Base-by-base conservation (phyloP, 1,140 invertebrate species). In the Adoxophyes honmai region DNA sequence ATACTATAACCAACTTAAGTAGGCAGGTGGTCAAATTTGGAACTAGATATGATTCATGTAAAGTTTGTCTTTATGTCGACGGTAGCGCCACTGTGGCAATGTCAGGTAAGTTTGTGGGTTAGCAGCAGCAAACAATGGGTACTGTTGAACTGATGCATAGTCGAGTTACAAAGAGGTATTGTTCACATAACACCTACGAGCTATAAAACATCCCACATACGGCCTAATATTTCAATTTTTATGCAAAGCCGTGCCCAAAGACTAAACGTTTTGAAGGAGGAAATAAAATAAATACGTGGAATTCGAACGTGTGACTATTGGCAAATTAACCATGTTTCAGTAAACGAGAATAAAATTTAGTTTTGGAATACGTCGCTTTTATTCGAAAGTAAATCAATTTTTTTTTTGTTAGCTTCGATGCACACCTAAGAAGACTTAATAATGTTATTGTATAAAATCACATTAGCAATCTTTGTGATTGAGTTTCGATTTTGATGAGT, bases 61-160 rank as follows among this genome's bases (percentile, higher is more conserved):
- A 28, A 28, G 21, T 28, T 52, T 38, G 10, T 3, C 42, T 18
- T 10, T 54, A 15, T 13, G 53, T 55, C 28, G 55, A 60, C 21
- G 21, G 6, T 6, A 55, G 37, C 37, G 33, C 42, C 18, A 55
- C 21, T 61, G 60, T 44, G 53, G 60, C 36, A 55, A 55, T 21
- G 15, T 11, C 54, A 21, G 56, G 33, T 39, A n/a, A 13, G 55
- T 58, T 36, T 16, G 34, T 51, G 51, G 21, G 2, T 34, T 38
- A 63, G 58, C 62, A 61, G 42, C 39, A 60, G 8, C 38, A 34
- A 74, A 74, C 71, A 74, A 71, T 74, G 44, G 66, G 33, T 57
- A 54, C 63, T 68, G 42, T 18, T 33, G 18, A 10, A 21, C 42
- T 48, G 42, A 21, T 18, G 42, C 13, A 9, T 18, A 28, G 48